Conservation (phyloP, 2,888 invertebrate species). For the Epiblema foenella region DNA sequence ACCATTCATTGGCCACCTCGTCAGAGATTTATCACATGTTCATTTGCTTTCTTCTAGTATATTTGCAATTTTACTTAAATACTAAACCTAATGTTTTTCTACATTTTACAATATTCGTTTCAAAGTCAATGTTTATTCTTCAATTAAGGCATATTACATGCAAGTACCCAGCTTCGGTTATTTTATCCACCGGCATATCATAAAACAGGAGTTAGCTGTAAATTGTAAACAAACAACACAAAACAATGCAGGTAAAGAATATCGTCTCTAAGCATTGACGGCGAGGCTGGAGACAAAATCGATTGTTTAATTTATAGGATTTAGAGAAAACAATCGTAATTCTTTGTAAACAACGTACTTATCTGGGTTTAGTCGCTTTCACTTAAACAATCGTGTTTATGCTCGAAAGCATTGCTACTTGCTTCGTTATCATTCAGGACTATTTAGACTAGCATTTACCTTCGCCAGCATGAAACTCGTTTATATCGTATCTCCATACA, state of each 20-base stretch:
- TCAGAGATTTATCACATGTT: too few relatives aligned
- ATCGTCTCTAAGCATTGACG: conserved; percentile 17
- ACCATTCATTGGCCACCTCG: too few relatives aligned
- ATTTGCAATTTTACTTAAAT: too few relatives aligned
- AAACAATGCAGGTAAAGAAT: conserved; percentile 34
- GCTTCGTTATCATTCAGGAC: too few relatives aligned
- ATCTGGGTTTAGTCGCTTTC: conserved; percentile 7
- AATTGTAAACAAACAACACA: conserved; percentile 32
- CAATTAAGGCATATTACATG: too few relatives aligned
- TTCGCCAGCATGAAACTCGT: too few relatives aligned
- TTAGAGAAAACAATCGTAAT: conserved; percentile 26
- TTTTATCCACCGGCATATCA: conserved; percentile 2
- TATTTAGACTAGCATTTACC: too few relatives aligned
- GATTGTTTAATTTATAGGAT: conserved; percentile 40
- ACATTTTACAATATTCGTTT: neutral
- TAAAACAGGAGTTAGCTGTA: conserved; percentile 21
- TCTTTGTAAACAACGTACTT: conserved; percentile 24
- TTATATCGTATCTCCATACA: too few relatives aligned
- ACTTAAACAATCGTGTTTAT: neutral
- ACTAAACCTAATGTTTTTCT: too few relatives aligned
- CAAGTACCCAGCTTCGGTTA: neutral
- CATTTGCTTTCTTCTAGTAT: too few relatives aligned
- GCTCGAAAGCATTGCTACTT: neutral
- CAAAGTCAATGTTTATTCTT: too few relatives aligned
- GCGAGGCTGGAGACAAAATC: conserved; percentile 5